A percentile compares a stretch with the other conserved stretches of the same genome.
These are phyloP conservation scores for Pocillopora meandrina DNA, from an alignment of 92 coral and sea anemone species.

Conservation along the genomic window DNA sequence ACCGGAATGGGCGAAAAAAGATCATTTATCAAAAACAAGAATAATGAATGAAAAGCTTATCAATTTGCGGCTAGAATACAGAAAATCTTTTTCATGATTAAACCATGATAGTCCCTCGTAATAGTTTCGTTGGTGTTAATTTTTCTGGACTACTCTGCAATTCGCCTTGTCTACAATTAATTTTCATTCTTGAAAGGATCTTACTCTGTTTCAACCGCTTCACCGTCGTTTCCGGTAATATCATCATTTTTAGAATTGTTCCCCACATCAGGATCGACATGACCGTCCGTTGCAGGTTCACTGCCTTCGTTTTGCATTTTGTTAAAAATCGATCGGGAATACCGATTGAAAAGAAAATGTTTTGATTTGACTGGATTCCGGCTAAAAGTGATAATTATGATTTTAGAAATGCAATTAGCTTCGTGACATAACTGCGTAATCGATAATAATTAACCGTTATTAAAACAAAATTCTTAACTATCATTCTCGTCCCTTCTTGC, in stretches of 20 bases:
- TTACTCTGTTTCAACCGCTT: not conserved
- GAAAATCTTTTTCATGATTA: no score
- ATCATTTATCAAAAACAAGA: no score
- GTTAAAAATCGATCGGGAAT: not conserved
- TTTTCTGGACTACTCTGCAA: no score
- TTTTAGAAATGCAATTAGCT: not conserved
- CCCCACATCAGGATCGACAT: not conserved
- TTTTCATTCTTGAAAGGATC: not conserved
- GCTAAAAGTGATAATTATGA: not conserved
- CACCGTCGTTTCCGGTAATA: not conserved
- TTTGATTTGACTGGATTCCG: not conserved
- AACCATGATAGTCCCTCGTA: no score
- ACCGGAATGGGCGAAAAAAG: no score
- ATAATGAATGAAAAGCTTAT: no score
- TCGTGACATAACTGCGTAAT: not conserved
- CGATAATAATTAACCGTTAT: no score
- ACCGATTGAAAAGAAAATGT: not conserved
- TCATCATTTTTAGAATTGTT: not conserved
- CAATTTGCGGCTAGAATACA: no score
- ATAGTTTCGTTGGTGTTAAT: no score
- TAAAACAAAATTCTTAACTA: no score
- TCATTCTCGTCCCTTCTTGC: no score
- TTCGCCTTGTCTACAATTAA: no score
- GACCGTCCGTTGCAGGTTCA: not conserved
- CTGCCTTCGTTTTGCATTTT: not conserved